Conservation (phyloP, 2,113 vertebrate genomes). For the Paramisgurnus dabryanus region DNA sequence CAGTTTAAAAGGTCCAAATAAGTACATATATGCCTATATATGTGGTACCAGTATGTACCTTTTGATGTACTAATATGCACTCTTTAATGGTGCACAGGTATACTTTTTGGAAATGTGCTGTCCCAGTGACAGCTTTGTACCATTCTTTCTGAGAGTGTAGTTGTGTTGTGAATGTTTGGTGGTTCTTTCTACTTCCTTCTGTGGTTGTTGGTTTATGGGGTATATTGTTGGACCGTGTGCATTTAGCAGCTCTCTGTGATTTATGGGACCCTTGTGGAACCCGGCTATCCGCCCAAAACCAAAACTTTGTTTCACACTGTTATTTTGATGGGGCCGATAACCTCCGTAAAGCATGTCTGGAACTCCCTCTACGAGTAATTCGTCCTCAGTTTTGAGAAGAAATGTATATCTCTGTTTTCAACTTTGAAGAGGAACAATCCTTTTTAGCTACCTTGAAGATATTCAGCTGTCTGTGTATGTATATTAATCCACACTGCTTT, state of each 20-base stretch:
- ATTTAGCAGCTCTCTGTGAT: slow-evolving; percentile 32
- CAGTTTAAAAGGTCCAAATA: too few species aligned
- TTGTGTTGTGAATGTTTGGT: slow-evolving; percentile 9
- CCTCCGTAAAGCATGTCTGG: not conserved
- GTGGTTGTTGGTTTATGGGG: not conserved
- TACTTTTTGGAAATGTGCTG: too few species aligned
- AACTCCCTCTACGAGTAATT: not conserved
- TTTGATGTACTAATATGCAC: too few species aligned
- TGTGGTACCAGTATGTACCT: too few species aligned
- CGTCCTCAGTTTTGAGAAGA: slow-evolving; percentile 14
- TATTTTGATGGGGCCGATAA: not conserved
- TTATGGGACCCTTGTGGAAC: slow-evolving; percentile 26
- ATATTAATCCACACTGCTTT: slow-evolving; percentile 18
- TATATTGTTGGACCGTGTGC: slow-evolving; percentile 22
- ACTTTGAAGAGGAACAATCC: slow-evolving; percentile 5
- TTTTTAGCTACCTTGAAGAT: not conserved
- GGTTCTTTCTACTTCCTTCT: slow-evolving; percentile 21
- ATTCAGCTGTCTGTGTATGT: not conserved
- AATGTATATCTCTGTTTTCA: slow-evolving; percentile 27
- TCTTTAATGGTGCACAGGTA: too few species aligned
- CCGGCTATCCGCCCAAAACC: not conserved
- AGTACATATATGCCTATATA: too few species aligned
- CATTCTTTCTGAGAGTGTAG: too few species aligned
- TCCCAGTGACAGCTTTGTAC: too few species aligned
- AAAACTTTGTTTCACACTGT: slow-evolving; percentile 19